These are phyloP conservation scores for Diarsia brunnea DNA, from an alignment of 2,888 invertebrate genomes.

Conservation along the genomic window DNA sequence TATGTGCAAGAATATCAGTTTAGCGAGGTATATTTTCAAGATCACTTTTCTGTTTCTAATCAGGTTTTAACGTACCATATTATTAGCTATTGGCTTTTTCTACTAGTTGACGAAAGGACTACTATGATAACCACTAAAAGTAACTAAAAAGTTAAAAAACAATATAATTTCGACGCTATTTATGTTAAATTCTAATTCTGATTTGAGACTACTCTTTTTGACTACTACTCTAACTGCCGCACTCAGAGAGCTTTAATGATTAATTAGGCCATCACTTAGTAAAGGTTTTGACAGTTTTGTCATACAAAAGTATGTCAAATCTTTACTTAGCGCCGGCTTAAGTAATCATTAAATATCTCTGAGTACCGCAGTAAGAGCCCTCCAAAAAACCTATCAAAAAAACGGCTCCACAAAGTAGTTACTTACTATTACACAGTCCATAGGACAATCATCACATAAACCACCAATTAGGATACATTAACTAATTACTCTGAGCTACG, in stretches of 20 bases:
- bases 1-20: constrained; percentile 23
- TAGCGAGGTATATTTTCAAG: not conserved
- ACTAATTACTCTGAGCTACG: constrained; percentile 32
- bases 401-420: not conserved
- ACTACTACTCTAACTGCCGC: too few relatives aligned
- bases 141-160: not conserved
- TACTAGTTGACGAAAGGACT: not conserved
- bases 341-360: too few relatives aligned
- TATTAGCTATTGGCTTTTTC: not conserved
- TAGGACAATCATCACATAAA: not conserved
- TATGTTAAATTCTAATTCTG: not conserved
- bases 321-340: too few relatives aligned
- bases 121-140: not conserved
- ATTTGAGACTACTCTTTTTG: too few relatives aligned
- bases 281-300: too few relatives aligned
- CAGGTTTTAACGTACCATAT: not conserved
- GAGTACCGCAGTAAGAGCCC: too few relatives aligned
- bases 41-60: constrained; percentile 3
- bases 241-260: too few relatives aligned
- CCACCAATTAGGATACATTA: constrained; percentile 21
- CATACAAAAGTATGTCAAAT: too few relatives aligned
- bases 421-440: not conserved
- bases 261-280: too few relatives aligned
- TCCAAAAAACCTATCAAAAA: not conserved
- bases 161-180: not conserved